Conservation (phyloP, 2,888 invertebrate genomes). For the Parnassius orleans region DNA sequence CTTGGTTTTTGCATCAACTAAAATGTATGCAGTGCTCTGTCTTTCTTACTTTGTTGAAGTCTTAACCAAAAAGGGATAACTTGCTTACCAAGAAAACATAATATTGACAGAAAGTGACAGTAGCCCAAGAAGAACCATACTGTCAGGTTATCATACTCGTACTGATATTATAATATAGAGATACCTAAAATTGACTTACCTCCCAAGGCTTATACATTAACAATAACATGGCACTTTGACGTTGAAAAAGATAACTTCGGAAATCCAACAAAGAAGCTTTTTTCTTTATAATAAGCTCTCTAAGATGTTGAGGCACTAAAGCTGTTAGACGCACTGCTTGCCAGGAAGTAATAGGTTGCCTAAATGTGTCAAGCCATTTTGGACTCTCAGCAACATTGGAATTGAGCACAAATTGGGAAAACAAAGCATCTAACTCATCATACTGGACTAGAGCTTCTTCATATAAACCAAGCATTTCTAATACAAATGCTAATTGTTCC, state of each 20-base stretch:
- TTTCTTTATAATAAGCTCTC: conserved; percentile 70
- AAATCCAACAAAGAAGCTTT: conserved; percentile 91
- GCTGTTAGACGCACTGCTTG: conserved; percentile 88
- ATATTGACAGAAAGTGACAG: no score
- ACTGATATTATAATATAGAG: no score
- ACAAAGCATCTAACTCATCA: conserved; percentile 97
- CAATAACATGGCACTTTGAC: conserved; percentile 93
- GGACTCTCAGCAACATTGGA: conserved; percentile 94
- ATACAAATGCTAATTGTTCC: conserved; percentile 97
- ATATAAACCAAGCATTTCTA: conserved; percentile 95
- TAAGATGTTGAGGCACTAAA: conserved; percentile 79
- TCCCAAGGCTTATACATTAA: conserved; percentile 89
- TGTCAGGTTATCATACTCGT: no score
- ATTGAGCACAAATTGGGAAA: conserved; percentile 97
- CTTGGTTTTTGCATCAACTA: no score
- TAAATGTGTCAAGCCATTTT: conserved; percentile 91
- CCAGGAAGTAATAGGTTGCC: conserved; percentile 90
- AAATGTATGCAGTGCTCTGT: no score
- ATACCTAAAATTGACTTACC: conserved; percentile 64
- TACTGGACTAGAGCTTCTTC: conserved; percentile 98
- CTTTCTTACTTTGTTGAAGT: no score
- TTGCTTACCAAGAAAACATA: no score
- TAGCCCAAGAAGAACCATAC: no score
- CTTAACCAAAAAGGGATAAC: no score
- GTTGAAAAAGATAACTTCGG: conserved; percentile 94